A percentile compares a stretch with the other conserved stretches of the same genome.
Conservation (phyloP, 1,140 invertebrate genomes). For the Mercenaria mercenaria region DNA sequence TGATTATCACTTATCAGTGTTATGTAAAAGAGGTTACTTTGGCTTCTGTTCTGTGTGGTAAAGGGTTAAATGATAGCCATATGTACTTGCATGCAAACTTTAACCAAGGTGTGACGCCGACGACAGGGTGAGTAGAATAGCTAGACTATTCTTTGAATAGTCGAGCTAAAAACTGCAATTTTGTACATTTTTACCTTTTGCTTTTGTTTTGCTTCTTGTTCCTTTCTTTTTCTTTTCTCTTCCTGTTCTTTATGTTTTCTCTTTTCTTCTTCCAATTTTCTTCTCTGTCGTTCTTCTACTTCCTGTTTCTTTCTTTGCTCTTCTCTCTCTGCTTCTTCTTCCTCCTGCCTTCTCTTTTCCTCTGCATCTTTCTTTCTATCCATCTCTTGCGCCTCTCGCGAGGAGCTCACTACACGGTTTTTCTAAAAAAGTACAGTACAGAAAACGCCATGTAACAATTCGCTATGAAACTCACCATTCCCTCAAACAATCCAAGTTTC, state of each 20-base stretch:
- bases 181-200: background rate
- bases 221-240: conserved; percentile 42
- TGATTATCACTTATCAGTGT: no score
- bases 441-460: background rate
- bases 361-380: conserved; percentile 72
- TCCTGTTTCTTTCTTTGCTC: conserved; percentile 64
- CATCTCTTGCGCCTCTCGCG: conserved; percentile 69
- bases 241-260: conserved; percentile 59
- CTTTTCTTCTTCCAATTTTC: conserved; percentile 54
- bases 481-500: no score
- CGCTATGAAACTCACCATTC: no score
- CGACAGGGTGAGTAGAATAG: no score
- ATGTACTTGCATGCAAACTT: no score
- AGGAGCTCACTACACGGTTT: conserved; percentile 72
- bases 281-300: conserved; percentile 47
- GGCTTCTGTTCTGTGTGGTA: no score
- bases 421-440: conserved; percentile 65
- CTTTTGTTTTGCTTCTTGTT: conserved; percentile 36
- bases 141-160: no score
- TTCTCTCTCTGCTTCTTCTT: conserved; percentile 69
- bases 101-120: no score
- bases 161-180: no score
- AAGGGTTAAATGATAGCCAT: no score
- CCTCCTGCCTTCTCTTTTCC: conserved; percentile 50
- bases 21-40: no score